These are phyloP conservation scores for Crossaster papposus DNA, from an alignment of 53 echinoderm and acorn worm genomes.

Conservation along the genomic window DNA sequence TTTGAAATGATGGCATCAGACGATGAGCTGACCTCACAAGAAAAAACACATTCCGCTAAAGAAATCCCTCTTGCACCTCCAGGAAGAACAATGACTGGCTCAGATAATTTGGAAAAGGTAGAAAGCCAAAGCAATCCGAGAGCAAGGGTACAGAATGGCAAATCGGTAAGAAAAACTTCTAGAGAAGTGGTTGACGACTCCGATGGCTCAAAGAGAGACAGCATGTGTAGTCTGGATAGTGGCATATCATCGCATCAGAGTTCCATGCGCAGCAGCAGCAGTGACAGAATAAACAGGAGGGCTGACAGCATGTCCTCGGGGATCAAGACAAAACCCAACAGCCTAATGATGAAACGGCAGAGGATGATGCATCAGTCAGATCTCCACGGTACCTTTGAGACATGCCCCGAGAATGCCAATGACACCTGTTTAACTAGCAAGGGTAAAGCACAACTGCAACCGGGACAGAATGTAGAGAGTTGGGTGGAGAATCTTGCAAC, in stretches of 20 bases:
- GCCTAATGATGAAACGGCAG: constrained; percentile 51
- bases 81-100: not conserved
- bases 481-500: constrained; percentile 49
- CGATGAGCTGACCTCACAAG: constrained; percentile 21
- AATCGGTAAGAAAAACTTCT: not conserved
- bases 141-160: constrained; percentile 44
- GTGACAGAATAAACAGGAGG: constrained; percentile 57
- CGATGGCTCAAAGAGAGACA: constrained; percentile 69
- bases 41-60: not conserved
- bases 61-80: constrained; percentile 3
- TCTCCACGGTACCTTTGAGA: constrained; percentile 29
- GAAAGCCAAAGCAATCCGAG: not conserved
- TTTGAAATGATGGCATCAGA: constrained; percentile 58
- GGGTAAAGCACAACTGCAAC: not conserved
- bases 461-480: constrained; percentile 19
- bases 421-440: constrained; percentile 1
- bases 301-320: constrained; percentile 44
- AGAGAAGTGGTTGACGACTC: not conserved
- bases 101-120: not conserved
- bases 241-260: constrained; percentile 92
- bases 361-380: constrained; percentile 42
- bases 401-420: constrained; percentile 25
- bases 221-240: constrained; percentile 90
- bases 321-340: constrained; percentile 56
- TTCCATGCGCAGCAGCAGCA: constrained; percentile 73